Conservation (phyloP, 64 coral and sea anemone species). For the Cladopsammia gracilis region DNA sequence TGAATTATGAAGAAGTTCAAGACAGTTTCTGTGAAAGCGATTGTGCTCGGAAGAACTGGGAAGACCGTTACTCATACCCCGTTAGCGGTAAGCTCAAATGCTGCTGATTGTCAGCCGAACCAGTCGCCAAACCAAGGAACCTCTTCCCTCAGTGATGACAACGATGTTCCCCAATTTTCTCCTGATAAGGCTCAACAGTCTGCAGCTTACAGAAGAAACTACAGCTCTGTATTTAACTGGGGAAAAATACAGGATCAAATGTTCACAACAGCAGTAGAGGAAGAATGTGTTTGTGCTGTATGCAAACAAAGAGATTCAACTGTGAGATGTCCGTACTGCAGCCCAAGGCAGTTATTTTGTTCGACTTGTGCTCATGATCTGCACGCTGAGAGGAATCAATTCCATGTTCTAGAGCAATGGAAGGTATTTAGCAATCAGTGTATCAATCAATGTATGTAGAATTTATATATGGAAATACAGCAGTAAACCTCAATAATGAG, state of each 20-base stretch:
- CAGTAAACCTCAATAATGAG: no score
- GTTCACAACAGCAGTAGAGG: conserved; percentile 29
- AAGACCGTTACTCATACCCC: neutral
- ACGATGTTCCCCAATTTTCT: conserved; percentile 15
- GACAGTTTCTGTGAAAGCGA: neutral
- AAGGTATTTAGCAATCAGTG: no score
- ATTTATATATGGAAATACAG: no score
- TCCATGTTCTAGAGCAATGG: no score
- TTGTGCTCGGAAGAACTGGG: neutral
- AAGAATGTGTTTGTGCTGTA: conserved; percentile 15
- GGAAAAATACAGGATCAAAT: conserved; percentile 1
- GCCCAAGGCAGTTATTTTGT: no score
- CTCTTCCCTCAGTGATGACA: neutral
- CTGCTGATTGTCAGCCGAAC: conserved; percentile 25
- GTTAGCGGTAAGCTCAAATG: neutral
- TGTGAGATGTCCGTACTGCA: conserved; percentile 66
- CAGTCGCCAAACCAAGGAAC: neutral
- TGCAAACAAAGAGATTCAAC: conserved; percentile 3
- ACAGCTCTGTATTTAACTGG: conserved; percentile 29
- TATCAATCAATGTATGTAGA: no score
- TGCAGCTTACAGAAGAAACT: conserved; percentile 15
- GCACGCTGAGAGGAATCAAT: no score
- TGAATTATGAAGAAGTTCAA: neutral
- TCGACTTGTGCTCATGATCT: no score
- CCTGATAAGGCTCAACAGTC: no score